Percentiles rank a stretch among this genome's conserved stretches.
These are phyloP conservation scores for Saccopteryx bilineata DNA, from an alignment of 2,113 vertebrate genomes.

Conservation along the genomic window DNA sequence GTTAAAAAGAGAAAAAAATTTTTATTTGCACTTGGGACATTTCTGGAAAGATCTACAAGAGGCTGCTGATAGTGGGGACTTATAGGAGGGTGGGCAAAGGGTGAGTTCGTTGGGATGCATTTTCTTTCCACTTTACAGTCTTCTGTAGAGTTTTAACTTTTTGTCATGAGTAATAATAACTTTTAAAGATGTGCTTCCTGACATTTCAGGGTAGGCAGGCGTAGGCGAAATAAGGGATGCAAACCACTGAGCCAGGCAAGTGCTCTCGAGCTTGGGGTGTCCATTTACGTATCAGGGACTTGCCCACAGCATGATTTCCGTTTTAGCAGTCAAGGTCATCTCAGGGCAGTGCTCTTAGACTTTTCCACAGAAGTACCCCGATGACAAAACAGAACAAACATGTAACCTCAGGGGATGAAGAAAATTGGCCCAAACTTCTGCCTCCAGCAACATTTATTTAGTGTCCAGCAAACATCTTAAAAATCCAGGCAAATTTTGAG, in stretches of 20 bases:
- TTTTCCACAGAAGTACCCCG: constrained; percentile 53
- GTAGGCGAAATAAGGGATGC: neutral
- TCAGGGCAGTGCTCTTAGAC: constrained; percentile 14
- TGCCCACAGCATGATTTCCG: neutral
- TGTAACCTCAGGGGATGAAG: constrained; percentile 11
- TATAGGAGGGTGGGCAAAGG: accelerated
- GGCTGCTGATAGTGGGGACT: neutral
- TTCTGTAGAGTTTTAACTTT: neutral
- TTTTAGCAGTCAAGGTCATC: constrained; percentile 11
- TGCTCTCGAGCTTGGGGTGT: neutral
- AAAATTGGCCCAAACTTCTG: constrained; percentile 1
- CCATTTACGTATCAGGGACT: neutral
- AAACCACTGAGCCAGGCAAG: neutral
- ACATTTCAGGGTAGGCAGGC: neutral
- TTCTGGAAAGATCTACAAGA: neutral
- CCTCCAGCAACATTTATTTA: constrained; percentile 12
- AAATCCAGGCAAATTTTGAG: neutral
- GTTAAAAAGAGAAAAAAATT: neutral
- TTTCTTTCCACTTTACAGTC: neutral
- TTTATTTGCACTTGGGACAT: neutral
- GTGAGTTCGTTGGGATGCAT: neutral
- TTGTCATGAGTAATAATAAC: neutral
- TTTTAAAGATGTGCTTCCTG: constrained; percentile 31
- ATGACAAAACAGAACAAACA: constrained; percentile 47
- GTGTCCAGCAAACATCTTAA: neutral